Evolutionary conservation across 2,797 vertebrate genomes (phyloP).

Genomic region (Acanthiza pusilla): DNA sequence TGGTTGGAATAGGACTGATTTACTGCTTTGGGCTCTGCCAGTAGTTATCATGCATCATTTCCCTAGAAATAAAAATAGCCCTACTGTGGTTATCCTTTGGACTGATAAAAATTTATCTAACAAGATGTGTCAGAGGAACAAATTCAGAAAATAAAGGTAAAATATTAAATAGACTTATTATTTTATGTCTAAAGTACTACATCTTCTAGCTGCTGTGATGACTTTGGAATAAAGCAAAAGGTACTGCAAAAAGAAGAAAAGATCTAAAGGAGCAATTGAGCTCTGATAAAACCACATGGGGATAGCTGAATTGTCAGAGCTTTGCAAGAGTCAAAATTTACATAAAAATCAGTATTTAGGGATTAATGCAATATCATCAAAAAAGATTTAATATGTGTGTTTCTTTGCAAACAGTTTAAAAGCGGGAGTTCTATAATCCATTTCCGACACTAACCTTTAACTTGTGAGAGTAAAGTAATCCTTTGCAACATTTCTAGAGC

Average conservation of each 20-base stretch:
- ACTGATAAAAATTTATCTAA: constrained; percentile 67
- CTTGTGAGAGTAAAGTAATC: constrained; percentile 49
- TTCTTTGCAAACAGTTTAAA: constrained; percentile 66
- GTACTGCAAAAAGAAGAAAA: constrained; percentile 19
- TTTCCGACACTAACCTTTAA: constrained; percentile 61
- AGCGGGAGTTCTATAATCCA: constrained; percentile 28
- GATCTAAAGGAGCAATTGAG: constrained; percentile 53
- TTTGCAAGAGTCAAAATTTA: constrained; percentile 62
- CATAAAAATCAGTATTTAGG: constrained; percentile 60
- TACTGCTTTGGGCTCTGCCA: constrained; percentile 7
- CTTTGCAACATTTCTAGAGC: constrained; percentile 38
- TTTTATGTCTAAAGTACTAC: constrained; percentile 48
- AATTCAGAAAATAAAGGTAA: constrained; percentile 66
- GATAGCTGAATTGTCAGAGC: constrained; percentile 44
- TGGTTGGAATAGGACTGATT: constrained; percentile 37
- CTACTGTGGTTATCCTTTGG: constrained; percentile 61
- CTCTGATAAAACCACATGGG: constrained; percentile 39
- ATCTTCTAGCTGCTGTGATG: constrained; percentile 30
- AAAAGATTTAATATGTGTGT: constrained; percentile 57
- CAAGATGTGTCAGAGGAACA: constrained; percentile 45
- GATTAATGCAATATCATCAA: constrained; percentile 63
- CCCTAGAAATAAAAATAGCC: constrained; percentile 64
- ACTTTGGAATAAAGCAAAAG: constrained; percentile 48
- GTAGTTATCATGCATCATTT: constrained; percentile 60
- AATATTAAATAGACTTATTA: constrained; percentile 59